phyloP scores from a whole-genome alignment of 2,888 invertebrate species.

The Andrena camellia region DNA sequence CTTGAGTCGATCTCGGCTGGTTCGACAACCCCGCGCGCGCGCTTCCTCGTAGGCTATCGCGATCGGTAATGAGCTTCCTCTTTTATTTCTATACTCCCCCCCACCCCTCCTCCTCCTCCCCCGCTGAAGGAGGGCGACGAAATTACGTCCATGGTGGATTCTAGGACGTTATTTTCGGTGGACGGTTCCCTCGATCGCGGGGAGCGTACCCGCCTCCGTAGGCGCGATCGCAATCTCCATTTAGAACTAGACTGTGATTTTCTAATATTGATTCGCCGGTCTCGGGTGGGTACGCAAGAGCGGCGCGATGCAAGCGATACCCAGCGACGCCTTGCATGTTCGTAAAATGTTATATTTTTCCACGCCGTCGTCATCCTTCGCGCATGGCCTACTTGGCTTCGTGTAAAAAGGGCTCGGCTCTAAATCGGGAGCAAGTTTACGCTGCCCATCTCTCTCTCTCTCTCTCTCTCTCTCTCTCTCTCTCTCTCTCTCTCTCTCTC shows the following conservation, averaged over 20 bases:
- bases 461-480: conserved; percentile 67
- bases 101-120: too few relatives aligned
- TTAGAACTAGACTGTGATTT: conserved; percentile 54
- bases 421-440: conserved; percentile 79
- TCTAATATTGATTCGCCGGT: conserved; percentile 59
- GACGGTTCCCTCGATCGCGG: conserved; percentile 13
- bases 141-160: conserved; percentile 27
- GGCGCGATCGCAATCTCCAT: conserved; percentile 46
- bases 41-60: neutral
- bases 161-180: conserved; percentile 19
- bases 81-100: neutral
- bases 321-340: conserved; percentile 54
- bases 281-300: conserved; percentile 38
- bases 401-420: conserved; percentile 78
- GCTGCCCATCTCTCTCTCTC: conserved; percentile 69
- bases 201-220: conserved; percentile 10
- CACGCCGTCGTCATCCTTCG: conserved; percentile 71
- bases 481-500: conserved; percentile 69
- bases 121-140: neutral
- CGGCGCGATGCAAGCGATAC: conserved; percentile 40
- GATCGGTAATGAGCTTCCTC: conserved; percentile 3
- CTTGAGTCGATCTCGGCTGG: neutral
- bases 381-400: conserved; percentile 74
- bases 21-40: conserved; percentile 42
- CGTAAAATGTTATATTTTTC: conserved; percentile 72